Percentiles rank a stretch among this genome's conserved stretches.
Conservation (phyloP, 92 coral and sea anemone genomes). For the Epizoanthus ramosus region DNA sequence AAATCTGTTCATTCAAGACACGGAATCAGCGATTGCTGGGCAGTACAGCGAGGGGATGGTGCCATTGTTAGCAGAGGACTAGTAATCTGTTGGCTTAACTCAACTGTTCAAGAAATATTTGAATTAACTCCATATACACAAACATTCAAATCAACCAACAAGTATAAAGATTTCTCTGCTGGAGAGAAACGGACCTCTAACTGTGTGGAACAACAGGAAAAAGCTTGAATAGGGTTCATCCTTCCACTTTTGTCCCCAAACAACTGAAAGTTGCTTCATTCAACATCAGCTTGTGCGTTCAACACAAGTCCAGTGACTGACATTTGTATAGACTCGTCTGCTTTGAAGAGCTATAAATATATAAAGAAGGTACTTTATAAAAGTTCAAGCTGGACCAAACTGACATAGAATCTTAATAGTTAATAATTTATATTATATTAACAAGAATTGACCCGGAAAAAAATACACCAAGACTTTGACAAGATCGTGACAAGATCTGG, state of each 20-base stretch:
- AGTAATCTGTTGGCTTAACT: not conserved
- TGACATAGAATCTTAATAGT: no score
- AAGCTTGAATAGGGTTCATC: not conserved
- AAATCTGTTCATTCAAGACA: not conserved
- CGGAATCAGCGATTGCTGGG: not conserved
- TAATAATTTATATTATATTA: no score
- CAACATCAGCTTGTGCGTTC: not conserved
- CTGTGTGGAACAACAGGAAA: constrained; percentile 25
- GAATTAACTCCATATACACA: not conserved
- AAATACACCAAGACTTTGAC: no score
- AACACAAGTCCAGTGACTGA: no score
- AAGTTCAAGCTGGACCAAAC: no score
- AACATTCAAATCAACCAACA: not conserved
- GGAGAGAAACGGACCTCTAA: constrained; percentile 24
- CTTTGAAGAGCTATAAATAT: no score
- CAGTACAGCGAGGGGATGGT: not conserved
- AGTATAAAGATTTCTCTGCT: constrained; percentile 2
- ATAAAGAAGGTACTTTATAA: no score
- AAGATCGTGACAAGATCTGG: no score
- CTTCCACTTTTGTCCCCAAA: not conserved
- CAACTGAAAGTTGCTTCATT: not conserved
- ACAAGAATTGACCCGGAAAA: no score
- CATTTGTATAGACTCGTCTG: no score
- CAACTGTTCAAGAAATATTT: constrained; percentile 17
- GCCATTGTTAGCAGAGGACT: constrained; percentile 11